Evolutionary conservation across 1,140 invertebrate species (phyloP).

Genomic region (Papilio helenus): DNA sequence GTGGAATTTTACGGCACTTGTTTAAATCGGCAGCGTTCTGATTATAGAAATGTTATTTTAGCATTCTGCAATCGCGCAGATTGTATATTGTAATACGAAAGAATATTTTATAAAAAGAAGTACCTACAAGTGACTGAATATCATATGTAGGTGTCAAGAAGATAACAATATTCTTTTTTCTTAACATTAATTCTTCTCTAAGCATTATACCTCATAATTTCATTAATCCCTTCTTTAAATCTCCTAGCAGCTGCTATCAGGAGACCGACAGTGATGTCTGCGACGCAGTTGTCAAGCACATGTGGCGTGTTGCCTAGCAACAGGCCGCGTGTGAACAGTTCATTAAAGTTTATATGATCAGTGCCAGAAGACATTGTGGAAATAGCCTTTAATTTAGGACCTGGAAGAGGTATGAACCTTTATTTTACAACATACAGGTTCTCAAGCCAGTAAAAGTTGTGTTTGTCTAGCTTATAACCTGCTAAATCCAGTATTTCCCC

Average conservation of each 20-base stretch:
- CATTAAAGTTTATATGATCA: conserved; percentile 88
- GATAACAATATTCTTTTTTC: not conserved
- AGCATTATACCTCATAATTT: conserved; percentile 85
- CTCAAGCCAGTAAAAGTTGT: not conserved
- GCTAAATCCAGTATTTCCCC: conserved; percentile 70
- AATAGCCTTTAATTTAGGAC: conserved; percentile 91
- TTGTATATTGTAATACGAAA: no score
- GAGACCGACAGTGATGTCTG: conserved; percentile 91
- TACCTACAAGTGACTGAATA: no score
- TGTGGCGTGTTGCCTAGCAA: conserved; percentile 91
- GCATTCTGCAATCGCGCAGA: no score
- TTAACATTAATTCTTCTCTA: not conserved
- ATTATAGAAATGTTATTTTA: no score
- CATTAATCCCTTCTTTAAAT: conserved; percentile 87
- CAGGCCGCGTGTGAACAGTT: conserved; percentile 86
- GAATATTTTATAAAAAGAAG: no score
- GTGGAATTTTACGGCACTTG: not conserved
- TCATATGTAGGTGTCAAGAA: no score
- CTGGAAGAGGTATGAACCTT: conserved; percentile 65
- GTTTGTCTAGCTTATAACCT: conserved; percentile 50
- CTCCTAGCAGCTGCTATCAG: conserved; percentile 89
- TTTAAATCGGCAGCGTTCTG: no score
- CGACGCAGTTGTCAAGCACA: conserved; percentile 91
- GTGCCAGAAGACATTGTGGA: conserved; percentile 94
- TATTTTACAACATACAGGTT: not conserved